Conservation (phyloP, 2,113 vertebrate species). For the Asarcornis scutulata region DNA sequence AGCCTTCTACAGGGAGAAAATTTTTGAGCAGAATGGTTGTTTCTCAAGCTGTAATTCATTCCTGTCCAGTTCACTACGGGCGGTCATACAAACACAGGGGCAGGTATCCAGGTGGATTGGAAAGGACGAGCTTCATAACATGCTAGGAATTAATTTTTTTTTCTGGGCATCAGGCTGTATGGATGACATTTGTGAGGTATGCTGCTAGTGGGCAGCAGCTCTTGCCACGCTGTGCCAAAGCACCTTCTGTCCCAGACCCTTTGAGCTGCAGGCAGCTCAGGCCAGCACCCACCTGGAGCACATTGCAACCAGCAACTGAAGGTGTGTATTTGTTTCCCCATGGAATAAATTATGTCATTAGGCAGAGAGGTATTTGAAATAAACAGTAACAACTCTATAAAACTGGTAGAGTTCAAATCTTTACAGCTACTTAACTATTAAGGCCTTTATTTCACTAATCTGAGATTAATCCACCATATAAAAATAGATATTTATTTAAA, state of each 20-base stretch:
- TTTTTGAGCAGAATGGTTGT: background rate
- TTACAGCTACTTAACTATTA: background rate
- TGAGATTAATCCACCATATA: background rate
- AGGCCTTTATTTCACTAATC: background rate
- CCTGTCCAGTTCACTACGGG: background rate
- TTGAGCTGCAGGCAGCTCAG: background rate
- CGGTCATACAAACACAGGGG: background rate
- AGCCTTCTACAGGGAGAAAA: background rate
- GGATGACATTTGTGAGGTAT: background rate
- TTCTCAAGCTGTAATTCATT: background rate
- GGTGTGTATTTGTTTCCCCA: background rate
- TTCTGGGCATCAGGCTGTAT: background rate
- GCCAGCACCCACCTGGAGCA: background rate
- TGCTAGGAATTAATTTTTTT: background rate
- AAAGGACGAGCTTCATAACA: background rate
- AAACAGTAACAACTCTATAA: background rate
- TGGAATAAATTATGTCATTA: background rate
- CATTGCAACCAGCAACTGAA: background rate
- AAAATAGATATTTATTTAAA: constrained; percentile 19
- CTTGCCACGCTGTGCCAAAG: background rate
- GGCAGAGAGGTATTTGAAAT: background rate
- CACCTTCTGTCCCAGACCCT: background rate
- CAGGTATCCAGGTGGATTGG: background rate
- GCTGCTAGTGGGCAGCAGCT: background rate
- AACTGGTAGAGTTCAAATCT: background rate